A percentile compares a stretch with the other conserved stretches of the same genome.
phyloP scores from a whole-genome alignment of 1,140 invertebrate genomes.

The Fopius arisanus region DNA sequence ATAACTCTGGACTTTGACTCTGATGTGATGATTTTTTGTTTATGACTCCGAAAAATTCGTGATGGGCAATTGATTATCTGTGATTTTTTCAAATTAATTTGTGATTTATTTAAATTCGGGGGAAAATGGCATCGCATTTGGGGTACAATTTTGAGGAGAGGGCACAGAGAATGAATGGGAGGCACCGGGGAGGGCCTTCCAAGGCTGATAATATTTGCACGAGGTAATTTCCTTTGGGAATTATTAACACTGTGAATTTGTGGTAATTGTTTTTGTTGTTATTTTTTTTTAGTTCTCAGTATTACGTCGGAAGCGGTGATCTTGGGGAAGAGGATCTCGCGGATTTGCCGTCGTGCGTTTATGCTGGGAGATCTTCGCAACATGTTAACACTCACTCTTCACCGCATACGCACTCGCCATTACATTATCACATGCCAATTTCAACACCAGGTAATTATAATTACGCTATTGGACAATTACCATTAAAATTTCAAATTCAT shows the following conservation, averaged over 20 bases:
- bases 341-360: slow-evolving; percentile 75
- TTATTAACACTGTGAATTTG: neutral
- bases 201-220: slow-evolving; percentile 54
- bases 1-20: no score
- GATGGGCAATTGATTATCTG: slow-evolving; percentile 10
- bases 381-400: slow-evolving; percentile 51
- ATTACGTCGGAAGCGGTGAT: slow-evolving; percentile 64
- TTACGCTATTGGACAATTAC: no score
- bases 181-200: slow-evolving; percentile 48
- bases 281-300: slow-evolving; percentile 60
- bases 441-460: slow-evolving; percentile 53
- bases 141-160: slow-evolving; percentile 59
- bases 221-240: slow-evolving; percentile 42
- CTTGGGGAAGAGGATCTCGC: slow-evolving; percentile 67
- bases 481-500: no score
- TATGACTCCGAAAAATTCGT: neutral
- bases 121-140: slow-evolving; percentile 51
- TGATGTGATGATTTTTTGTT: neutral
- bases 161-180: slow-evolving; percentile 49
- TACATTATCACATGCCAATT: slow-evolving; percentile 60
- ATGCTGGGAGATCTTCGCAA: slow-evolving; percentile 66
- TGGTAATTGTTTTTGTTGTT: slow-evolving; percentile 44
- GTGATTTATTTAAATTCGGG: slow-evolving; percentile 20
- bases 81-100: neutral
- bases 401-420: slow-evolving; percentile 55